Base-by-base conservation (phyloP, 1,140 invertebrate species). In the Oncopodura yosiiana region DNA sequence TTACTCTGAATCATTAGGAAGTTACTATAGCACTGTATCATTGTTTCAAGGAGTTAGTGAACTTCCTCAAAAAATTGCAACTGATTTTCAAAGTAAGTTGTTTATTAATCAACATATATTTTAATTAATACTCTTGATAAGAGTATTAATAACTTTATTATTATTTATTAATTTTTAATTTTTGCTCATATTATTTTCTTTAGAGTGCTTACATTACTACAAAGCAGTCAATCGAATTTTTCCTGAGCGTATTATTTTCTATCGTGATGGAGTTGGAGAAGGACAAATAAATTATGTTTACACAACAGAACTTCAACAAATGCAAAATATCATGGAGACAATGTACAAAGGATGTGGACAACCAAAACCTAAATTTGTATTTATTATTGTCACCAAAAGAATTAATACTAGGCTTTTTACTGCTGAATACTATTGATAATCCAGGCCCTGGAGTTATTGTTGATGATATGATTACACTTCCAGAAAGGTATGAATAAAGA, bases 211-310 rank as follows among this genome's bases (percentile, higher is more conserved):
- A 1, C 66, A 70, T 1, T 72, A 71, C 21, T 84, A 62, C 39
- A 1, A 23, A 2, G 5, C 26, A 12, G 63, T 59, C 14, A 87
- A 87, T 68, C 79, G 78, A 0, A 38, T 27, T 26, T 76, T 78
- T 50, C 91, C 92, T 0, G 76, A 82, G 1, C 81, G 78, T 63
- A 85, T 96, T 27, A 76, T 96, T 5, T 78, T 96, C 19, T 95
- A 82, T 71, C 77, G 92, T 52, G 93, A 96, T 74, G 93, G 93
- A 27, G 87, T 96, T 3, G 82, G 87, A n/a, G 90, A 95, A 70
- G 88, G 90, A 0, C 84, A 93, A 67, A 62, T 96, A 2, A 73
- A 79, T 2, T 63, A 75, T 1, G 77, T 87, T 6, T 66, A 73
- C 30, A 73, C 82, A 0, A 84, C 85, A 65, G 92, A 62, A 36